These are phyloP conservation scores for Cantharis rufa DNA, from an alignment of 2,888 invertebrate genomes.

Conservation along the genomic window DNA sequence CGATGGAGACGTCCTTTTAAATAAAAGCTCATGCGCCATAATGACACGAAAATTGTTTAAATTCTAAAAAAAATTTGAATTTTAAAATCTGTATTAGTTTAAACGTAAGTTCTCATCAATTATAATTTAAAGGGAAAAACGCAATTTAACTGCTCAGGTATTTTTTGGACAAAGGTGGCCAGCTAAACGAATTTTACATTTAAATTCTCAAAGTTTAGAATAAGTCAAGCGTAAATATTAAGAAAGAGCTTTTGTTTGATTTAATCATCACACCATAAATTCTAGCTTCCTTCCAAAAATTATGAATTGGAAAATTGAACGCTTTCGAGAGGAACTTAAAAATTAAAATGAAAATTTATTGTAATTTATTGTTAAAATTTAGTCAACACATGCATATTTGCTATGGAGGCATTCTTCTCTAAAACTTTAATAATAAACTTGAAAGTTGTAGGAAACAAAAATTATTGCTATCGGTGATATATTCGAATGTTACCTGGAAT, in stretches of 20 bases:
- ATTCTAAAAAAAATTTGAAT: not conserved
- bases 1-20: not conserved
- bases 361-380: not conserved
- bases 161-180: not conserved
- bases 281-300: not conserved
- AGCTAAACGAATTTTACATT: not conserved
- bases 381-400: not conserved
- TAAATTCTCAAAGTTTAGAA: not conserved
- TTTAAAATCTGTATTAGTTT: not conserved
- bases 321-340: not conserved
- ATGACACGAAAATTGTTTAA: not conserved
- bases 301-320: not conserved
- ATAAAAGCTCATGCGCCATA: constrained; percentile 2
- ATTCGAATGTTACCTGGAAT: not conserved
- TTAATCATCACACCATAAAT: not conserved
- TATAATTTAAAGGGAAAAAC: not conserved
- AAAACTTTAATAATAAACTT: not conserved
- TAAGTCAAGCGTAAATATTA: not conserved
- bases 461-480: not conserved
- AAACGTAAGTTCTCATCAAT: not conserved
- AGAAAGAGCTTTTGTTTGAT: not conserved
- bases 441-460: not conserved
- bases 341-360: not conserved
- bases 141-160: not conserved
- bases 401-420: not conserved